Conservation (phyloP, 2,113 vertebrate species). For the Genyomyrus donnyi region DNA sequence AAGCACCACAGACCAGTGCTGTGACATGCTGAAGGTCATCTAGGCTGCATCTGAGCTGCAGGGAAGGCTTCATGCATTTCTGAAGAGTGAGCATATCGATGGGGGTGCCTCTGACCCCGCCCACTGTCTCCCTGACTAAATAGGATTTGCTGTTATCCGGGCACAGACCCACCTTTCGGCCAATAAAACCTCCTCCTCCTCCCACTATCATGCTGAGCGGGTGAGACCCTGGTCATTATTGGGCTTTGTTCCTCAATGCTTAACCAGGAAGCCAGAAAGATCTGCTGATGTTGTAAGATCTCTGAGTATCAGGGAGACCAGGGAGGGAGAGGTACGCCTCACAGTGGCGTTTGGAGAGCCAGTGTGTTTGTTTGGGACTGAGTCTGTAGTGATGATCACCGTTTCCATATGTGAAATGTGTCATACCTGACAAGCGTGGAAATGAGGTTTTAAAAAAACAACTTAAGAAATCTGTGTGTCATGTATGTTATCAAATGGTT, state of each 20-base stretch:
- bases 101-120: neutral
- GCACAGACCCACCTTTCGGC: neutral
- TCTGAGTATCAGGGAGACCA: neutral
- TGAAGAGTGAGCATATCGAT: neutral
- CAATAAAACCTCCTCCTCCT: neutral
- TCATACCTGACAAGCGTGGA: neutral
- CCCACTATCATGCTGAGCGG: neutral
- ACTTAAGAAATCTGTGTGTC: neutral
- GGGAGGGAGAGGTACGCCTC: neutral
- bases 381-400: neutral
- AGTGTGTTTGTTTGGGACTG: neutral
- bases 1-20: neutral
- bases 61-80: neutral
- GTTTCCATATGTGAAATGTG: neutral
- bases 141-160: neutral
- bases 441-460: neutral
- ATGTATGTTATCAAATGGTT: neutral
- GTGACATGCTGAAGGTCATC: neutral
- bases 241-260: neutral
- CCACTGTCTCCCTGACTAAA: neutral
- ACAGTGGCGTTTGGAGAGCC: neutral
- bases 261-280: neutral
- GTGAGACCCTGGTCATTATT: neutral
- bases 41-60: neutral
- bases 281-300: neutral